A percentile compares a stretch with the other conserved stretches of the same genome.
Conservation (phyloP, 1,140 invertebrate species). For the Phymastichus coffea region DNA sequence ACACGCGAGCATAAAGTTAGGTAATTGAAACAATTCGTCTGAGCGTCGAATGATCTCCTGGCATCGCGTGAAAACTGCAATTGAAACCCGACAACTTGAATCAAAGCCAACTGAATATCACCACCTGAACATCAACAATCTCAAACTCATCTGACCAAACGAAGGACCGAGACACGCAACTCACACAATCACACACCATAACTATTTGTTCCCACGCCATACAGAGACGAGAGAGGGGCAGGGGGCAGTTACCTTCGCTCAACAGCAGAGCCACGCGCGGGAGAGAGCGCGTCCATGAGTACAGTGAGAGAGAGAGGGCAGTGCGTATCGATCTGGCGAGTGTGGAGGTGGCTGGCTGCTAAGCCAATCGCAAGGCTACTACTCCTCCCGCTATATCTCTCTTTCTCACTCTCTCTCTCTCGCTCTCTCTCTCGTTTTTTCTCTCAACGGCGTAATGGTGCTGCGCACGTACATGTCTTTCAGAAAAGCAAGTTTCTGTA, state of each 20-base stretch:
- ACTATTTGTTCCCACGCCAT: background rate
- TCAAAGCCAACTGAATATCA: too few relatives aligned
- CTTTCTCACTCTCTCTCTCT: background rate
- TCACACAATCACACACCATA: too few relatives aligned
- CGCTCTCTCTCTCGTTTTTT: background rate
- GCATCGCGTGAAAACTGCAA: too few relatives aligned
- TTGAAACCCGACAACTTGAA: too few relatives aligned
- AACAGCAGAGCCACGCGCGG: conserved; percentile 10
- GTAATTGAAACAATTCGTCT: too few relatives aligned
- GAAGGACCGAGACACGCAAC: too few relatives aligned
- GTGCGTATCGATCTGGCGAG: conserved; percentile 58
- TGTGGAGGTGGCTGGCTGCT: conserved; percentile 42
- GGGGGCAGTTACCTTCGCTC: background rate
- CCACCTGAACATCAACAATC: too few relatives aligned
- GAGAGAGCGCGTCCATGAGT: conserved; percentile 19
- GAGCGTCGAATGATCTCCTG: too few relatives aligned
- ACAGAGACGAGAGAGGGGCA: background rate
- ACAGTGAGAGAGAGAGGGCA: conserved; percentile 46
- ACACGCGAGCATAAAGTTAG: too few relatives aligned
- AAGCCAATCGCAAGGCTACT: conserved; percentile 55
- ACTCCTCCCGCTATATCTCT: conserved; percentile 33
- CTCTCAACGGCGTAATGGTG: background rate
- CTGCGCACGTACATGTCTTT: background rate
- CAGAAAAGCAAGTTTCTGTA: too few relatives aligned
- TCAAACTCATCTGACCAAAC: too few relatives aligned